A percentile compares a stretch with the other conserved stretches of the same genome.
phyloP scores from a whole-genome alignment of 92 coral and sea anemone species.

The Phenganax marumi region DNA sequence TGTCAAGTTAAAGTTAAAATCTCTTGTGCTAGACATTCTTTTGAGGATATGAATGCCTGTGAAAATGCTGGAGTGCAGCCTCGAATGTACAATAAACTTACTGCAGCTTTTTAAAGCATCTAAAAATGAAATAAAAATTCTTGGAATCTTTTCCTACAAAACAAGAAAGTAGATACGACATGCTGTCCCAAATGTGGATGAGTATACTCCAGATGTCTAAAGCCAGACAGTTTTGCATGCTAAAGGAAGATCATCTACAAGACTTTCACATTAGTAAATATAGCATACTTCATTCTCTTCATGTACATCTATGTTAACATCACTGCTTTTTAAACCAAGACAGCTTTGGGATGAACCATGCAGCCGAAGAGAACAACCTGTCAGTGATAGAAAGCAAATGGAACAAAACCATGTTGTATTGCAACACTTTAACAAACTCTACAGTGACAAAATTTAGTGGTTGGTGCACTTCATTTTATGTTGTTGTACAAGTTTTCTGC shows the following conservation, averaged over 20 bases:
- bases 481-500: no score
- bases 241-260: background rate
- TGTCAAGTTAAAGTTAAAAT: background rate
- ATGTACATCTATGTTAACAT: conserved; percentile 73
- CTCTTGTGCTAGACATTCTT: no score
- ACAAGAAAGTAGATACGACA: background rate
- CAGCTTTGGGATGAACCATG: conserved; percentile 84
- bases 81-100: conserved; percentile 29
- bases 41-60: no score
- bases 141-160: conserved; percentile 57
- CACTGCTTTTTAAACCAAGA: conserved; percentile 89
- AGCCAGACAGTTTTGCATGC: background rate
- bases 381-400: background rate
- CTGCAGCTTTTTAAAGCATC: conserved; percentile 64
- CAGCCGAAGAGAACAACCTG: conserved; percentile 66
- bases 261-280: background rate
- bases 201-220: no score
- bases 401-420: background rate
- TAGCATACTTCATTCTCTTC: conserved; percentile 69
- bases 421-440: background rate
- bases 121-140: conserved; percentile 62
- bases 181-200: background rate
- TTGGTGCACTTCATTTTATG: background rate
- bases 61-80: background rate
- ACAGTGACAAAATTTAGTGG: background rate